phyloP scores from a whole-genome alignment of 2,113 vertebrate genomes.

The Brachionichthys hirsutus region DNA sequence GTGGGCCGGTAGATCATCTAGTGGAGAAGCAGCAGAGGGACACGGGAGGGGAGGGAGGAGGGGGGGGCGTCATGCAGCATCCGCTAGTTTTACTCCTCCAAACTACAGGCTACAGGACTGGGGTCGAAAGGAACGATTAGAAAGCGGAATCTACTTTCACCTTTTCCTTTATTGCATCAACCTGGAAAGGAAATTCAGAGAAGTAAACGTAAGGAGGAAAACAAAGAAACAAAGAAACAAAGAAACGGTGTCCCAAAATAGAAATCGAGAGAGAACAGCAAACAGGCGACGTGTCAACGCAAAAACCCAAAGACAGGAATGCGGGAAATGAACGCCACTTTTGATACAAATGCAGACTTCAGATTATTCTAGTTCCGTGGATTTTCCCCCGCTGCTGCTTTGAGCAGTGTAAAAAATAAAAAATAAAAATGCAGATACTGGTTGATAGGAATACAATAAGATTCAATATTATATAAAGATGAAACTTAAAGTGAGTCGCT shows the following conservation, averaged over 20 bases:
- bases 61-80: constrained; percentile 89
- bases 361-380: constrained; percentile 27
- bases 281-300: constrained; percentile 80
- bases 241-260: constrained; percentile 52
- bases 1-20: constrained; percentile 75
- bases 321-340: constrained; percentile 60
- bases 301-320: constrained; percentile 66
- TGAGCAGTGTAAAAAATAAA: neutral
- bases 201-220: constrained; percentile 75
- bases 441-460: neutral
- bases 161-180: constrained; percentile 99
- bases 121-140: constrained; percentile 82
- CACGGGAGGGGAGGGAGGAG: constrained; percentile 79
- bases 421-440: constrained; percentile 9
- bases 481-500: no score
- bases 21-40: constrained; percentile 93
- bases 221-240: constrained; percentile 56
- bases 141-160: constrained; percentile 98
- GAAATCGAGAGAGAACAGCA: constrained; percentile 59
- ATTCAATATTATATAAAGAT: neutral
- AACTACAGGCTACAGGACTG: constrained; percentile 82
- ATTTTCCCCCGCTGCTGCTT: constrained; percentile 1
- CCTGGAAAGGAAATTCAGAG: constrained; percentile 99
- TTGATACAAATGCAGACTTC: constrained; percentile 72
- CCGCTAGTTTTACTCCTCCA: constrained; percentile 93